These are phyloP conservation scores for Pilophorus perplexus DNA, from an alignment of 2,888 invertebrate species.

Conservation along the genomic window DNA sequence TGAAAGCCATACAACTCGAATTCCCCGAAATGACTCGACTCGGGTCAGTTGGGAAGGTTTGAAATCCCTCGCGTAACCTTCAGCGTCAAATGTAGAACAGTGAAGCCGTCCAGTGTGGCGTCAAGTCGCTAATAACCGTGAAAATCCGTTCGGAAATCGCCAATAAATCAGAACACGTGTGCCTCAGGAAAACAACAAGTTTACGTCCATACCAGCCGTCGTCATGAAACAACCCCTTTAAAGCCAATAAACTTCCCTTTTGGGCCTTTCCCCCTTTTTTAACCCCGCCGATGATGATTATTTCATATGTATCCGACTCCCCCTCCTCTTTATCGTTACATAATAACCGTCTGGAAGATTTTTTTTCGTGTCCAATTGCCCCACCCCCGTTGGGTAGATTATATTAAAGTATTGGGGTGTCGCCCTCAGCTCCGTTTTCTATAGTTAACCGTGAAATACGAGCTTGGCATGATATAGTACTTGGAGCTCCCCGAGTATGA, in stretches of 20 bases:
- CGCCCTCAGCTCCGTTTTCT: slow-evolving; percentile 15
- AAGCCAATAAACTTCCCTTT: slow-evolving; percentile 34
- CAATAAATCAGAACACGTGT: slow-evolving; percentile 31
- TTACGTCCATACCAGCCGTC: slow-evolving; percentile 38
- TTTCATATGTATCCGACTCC: slow-evolving; percentile 37
- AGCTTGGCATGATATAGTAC: slow-evolving; percentile 10
- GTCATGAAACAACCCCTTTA: slow-evolving; percentile 25
- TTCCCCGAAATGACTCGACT: too few relatives aligned
- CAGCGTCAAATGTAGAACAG: too few relatives aligned
- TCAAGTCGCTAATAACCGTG: too few relatives aligned
- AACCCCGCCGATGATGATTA: slow-evolving; percentile 33
- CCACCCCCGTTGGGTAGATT: slow-evolving; percentile 21
- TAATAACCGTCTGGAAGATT: slow-evolving; percentile 28
- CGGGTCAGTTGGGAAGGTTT: too few relatives aligned
- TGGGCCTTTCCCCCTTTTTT: too few relatives aligned
- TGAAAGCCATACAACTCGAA: neutral
- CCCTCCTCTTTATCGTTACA: slow-evolving; percentile 34
- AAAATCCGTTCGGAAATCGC: too few relatives aligned
- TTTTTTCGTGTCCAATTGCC: slow-evolving; percentile 30
- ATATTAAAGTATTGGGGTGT: slow-evolving; percentile 38
- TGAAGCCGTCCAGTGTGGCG: too few relatives aligned
- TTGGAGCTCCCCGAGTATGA: neutral
- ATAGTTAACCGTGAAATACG: slow-evolving; percentile 37
- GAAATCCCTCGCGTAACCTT: too few relatives aligned
- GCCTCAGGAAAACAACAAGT: slow-evolving; percentile 21